Evolutionary conservation across 64 coral and sea anemone genomes (phyloP), one percentile per base, ranked within the genome.

Genomic region (Orbicella faveolata): DNA sequence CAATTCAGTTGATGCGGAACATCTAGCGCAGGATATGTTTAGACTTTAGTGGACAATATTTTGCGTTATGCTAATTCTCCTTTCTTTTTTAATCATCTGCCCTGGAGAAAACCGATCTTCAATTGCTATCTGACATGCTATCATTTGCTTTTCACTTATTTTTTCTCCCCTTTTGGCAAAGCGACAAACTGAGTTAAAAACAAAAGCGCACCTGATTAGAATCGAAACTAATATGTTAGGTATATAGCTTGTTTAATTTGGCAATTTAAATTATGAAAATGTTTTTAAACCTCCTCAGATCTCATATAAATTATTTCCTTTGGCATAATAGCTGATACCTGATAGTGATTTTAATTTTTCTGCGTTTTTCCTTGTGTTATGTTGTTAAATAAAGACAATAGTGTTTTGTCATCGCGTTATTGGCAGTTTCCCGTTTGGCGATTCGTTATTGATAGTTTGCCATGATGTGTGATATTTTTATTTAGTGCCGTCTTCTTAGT

Each of bases 221-320:
- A 51, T 77, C 39, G 36, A 17, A 17, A 53, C 16, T 51, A 77
- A 77, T 44, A 20, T 53, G 15, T 26, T 77, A 77, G 18, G 5
- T 77, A 6, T n/a, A 77, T 21, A 51, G 36, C 20, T 77, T 77
- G 75, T 77, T 44, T 77, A 53, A 51, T 77, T 39, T 21, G 9
- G 4, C 75, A 77, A n/a, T 77, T 77, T 77, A 77, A 34, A 77
- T 77, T 51, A 77, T 77, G 16, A 48, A 77, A 77, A 53, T 51
- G 39, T 77, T 77, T 77, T 20, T 77, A 77, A 70, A 70, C 21
- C 67, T 10, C 5, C 25, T 23, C 67, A n/a, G 67, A 23, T 11
- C 67, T 10, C 21, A 70, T 70, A 33, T 70, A 26, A 70, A 70
- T 70, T 70, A 25, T 70, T 25, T 26, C 5, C n/a, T 70, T 70